phyloP scores from a whole-genome alignment of 2,797 vertebrate genomes.

The Dendrocincla fuliginosa region DNA sequence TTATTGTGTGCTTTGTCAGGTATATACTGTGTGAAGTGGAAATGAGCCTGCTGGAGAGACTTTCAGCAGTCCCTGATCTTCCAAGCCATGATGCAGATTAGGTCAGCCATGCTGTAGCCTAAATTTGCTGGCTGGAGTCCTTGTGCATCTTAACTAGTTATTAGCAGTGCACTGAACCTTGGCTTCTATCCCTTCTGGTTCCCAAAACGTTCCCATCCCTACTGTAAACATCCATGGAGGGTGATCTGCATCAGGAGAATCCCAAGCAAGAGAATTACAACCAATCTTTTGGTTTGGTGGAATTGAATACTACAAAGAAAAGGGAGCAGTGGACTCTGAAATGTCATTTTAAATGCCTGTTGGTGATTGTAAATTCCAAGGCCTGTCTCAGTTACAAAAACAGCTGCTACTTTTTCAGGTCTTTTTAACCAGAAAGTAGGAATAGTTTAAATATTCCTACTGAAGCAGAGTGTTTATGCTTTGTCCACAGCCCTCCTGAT shows the following conservation, averaged over 20 bases:
- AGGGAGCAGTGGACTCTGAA: not conserved
- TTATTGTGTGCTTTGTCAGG: not conserved
- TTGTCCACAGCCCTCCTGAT: not conserved
- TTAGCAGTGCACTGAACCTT: not conserved
- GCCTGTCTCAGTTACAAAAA: not conserved
- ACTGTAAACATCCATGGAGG: not conserved
- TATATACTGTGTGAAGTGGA: not conserved
- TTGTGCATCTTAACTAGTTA: not conserved
- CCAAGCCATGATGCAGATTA: not conserved
- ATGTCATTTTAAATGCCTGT: not conserved
- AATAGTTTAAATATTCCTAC: not conserved
- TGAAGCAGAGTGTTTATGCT: not conserved
- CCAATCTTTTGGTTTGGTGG: not conserved
- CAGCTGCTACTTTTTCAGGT: not conserved
- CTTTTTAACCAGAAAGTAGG: not conserved
- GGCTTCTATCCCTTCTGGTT: not conserved
- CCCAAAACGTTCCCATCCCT: not conserved
- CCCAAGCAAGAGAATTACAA: not conserved
- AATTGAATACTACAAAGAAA: not conserved
- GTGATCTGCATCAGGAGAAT: not conserved
- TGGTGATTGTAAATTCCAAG: not conserved
- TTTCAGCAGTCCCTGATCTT: not conserved
- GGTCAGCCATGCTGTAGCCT: not conserved
- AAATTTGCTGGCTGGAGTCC: not conserved
- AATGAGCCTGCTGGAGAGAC: not conserved